Evolutionary conservation across 2,797 vertebrate species (phyloP).

Genomic region (Lacerta viridis): DNA sequence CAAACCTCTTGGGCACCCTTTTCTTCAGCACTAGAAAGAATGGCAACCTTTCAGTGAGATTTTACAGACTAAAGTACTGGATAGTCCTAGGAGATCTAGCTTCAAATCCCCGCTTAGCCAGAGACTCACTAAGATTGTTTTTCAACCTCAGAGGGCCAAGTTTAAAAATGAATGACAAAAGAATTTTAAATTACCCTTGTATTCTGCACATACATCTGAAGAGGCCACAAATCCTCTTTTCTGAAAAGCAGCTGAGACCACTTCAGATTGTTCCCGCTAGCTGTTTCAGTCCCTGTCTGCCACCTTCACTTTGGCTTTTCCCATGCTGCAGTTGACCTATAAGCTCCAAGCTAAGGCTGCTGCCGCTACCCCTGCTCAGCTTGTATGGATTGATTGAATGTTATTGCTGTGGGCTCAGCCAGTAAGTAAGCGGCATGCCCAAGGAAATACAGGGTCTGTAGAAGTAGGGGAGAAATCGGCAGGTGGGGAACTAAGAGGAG

Average conservation of each 20-base stretch:
- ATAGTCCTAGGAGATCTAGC: background rate
- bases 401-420: background rate
- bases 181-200: background rate
- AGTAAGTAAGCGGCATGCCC: background rate
- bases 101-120: background rate
- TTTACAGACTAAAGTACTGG: constrained; percentile 8
- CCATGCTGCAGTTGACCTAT: background rate
- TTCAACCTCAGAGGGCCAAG: background rate
- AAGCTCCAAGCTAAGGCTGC: background rate
- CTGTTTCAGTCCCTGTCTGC: background rate
- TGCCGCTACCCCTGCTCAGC: background rate
- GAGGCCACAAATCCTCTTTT: background rate
- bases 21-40: background rate
- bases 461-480: background rate
- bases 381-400: background rate
- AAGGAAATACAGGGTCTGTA: background rate
- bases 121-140: background rate
- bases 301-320: background rate
- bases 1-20: background rate
- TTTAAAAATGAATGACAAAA: background rate
- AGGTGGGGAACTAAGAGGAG: background rate
- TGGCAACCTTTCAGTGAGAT: background rate
- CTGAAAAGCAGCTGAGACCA: background rate
- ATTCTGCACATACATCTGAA: background rate
- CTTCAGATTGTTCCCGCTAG: background rate